Conservation (phyloP, 1,140 invertebrate species). For the Eriocheir sinensis region DNA sequence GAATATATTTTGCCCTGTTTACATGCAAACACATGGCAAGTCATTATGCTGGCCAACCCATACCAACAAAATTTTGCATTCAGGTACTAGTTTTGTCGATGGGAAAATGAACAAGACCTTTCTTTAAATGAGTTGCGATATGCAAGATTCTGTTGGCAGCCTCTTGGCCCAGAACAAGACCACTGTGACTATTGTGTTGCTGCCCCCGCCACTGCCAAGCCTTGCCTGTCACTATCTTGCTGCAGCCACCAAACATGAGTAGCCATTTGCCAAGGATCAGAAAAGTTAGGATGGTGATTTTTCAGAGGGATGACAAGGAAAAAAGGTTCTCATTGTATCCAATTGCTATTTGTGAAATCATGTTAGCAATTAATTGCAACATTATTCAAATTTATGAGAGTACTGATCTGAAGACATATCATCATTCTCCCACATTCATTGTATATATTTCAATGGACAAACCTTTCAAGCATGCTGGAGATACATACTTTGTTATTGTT, state of each 20-base stretch:
- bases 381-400: neutral
- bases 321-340: neutral
- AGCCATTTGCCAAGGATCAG: neutral
- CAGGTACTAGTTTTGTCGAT: neutral
- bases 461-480: too few relatives aligned
- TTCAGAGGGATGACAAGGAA: neutral
- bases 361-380: too few relatives aligned
- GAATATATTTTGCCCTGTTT: slow-evolving; percentile 12
- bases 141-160: slow-evolving; percentile 57
- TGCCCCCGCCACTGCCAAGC: slow-evolving; percentile 72
- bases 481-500: too few relatives aligned
- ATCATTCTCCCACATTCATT: neutral
- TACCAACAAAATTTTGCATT: slow-evolving; percentile 61
- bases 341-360: too few relatives aligned
- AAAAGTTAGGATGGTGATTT: neutral
- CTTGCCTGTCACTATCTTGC: slow-evolving; percentile 50
- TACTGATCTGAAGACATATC: neutral
- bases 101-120: neutral
- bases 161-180: slow-evolving; percentile 42
- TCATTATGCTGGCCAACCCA: slow-evolving; percentile 60
- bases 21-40: slow-evolving; percentile 39
- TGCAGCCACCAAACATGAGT: slow-evolving; percentile 28
- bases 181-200: slow-evolving; percentile 71
- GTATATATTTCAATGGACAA: too few relatives aligned
- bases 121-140: neutral